Percentiles rank a stretch among this genome's conserved stretches.
Conservation (phyloP, 1,140 invertebrate species). For the Cyclargus thomasi region DNA sequence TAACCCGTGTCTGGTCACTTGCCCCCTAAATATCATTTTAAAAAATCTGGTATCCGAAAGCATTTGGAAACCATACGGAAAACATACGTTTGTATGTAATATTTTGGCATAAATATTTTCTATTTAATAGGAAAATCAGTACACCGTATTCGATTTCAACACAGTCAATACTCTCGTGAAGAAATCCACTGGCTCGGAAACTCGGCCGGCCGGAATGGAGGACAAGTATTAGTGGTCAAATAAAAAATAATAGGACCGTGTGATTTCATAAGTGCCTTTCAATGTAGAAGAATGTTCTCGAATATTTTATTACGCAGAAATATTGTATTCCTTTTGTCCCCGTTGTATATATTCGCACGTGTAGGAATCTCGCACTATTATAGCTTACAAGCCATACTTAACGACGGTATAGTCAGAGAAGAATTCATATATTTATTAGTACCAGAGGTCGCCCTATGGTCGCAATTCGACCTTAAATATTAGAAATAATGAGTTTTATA, state of each 20-base stretch:
- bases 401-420: too few species aligned
- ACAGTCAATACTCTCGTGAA: not conserved
- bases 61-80: not conserved
- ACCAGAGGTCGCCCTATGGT: too few species aligned
- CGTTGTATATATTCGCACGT: not conserved
- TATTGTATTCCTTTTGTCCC: not conserved
- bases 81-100: slow-evolving; percentile 22
- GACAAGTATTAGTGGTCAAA: slow-evolving; percentile 55
- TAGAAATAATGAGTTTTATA: too few species aligned
- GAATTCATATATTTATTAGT: too few species aligned
- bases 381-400: too few species aligned
- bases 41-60: not conserved
- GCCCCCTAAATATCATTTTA: too few species aligned
- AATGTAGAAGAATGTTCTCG: not conserved
- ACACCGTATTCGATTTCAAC: too few species aligned
- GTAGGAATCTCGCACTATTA: too few species aligned
- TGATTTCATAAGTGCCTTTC: slow-evolving; percentile 9
- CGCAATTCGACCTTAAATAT: too few species aligned
- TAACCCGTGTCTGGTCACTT: too few species aligned
- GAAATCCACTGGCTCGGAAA: slow-evolving; percentile 57
- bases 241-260: slow-evolving; percentile 30
- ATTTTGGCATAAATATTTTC: slow-evolving; percentile 17
- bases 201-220: slow-evolving; percentile 53
- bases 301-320: not conserved
- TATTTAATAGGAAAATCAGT: too few species aligned